Percentiles rank a stretch among this genome's conserved stretches.
phyloP scores from a whole-genome alignment of 1,140 invertebrate species.

The Sinella curviseta region DNA sequence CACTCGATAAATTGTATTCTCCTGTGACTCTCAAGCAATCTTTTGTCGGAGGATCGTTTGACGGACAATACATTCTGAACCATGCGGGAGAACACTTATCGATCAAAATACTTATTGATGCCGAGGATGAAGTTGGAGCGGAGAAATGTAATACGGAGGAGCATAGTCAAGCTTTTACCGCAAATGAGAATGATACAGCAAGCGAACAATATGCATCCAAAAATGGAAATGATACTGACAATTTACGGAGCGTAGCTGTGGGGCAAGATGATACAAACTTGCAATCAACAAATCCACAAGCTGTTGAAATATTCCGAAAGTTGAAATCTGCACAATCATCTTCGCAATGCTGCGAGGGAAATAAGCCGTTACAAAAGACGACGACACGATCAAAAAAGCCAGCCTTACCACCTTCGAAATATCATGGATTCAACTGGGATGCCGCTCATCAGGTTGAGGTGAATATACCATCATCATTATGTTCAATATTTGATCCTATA shows the following conservation, averaged over 20 bases:
- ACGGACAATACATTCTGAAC: neutral
- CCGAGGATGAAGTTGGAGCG: neutral
- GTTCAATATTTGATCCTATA: no score
- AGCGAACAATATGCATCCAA: neutral
- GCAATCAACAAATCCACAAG: no score
- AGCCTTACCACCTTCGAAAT: no score
- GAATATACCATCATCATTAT: no score
- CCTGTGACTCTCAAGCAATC: neutral
- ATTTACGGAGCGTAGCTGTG: neutral
- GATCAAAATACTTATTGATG: neutral
- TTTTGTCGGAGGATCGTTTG: neutral
- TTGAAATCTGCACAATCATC: no score
- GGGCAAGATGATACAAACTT: neutral
- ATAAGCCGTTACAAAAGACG: no score
- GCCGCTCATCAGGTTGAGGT: no score
- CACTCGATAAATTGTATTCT: neutral
- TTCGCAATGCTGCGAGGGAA: no score
- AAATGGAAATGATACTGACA: no score
- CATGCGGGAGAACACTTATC: neutral
- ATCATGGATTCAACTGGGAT: no score
- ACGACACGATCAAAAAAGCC: no score
- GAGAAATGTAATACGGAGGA: neutral
- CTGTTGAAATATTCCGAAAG: no score
- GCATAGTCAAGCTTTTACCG: neutral
- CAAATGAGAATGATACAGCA: neutral